Conservation (phyloP, 2,888 invertebrate species). For the Nymphalis polychloros region DNA sequence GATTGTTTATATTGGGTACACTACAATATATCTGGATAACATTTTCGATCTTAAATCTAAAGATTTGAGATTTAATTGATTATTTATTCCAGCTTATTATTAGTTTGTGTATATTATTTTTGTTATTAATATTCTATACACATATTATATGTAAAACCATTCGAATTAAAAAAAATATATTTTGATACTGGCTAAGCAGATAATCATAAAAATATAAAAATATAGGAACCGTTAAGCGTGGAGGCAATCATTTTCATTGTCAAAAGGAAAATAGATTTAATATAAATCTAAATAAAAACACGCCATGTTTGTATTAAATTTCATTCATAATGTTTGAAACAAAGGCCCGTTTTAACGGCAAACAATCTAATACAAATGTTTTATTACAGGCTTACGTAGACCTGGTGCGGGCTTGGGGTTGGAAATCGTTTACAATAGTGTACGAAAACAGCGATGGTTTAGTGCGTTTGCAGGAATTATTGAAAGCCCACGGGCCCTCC, state of each 20-base stretch:
- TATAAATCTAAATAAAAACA: not conserved
- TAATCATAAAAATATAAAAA: not conserved
- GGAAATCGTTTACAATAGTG: conserved; percentile 98
- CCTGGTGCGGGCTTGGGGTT: conserved; percentile 93
- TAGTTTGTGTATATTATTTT: no score
- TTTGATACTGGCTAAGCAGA: no score
- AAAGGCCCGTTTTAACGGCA: conserved; percentile 4
- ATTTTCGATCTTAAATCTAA: no score
- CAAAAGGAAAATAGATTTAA: not conserved
- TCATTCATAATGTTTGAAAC: not conserved
- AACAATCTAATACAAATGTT: conserved; percentile 18
- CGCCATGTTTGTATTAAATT: not conserved
- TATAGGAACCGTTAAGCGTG: not conserved
- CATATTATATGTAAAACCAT: no score
- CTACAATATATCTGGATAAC: no score
- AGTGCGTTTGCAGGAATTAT: conserved; percentile 91
- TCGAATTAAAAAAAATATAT: no score
- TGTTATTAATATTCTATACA: no score
- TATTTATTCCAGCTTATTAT: no score
- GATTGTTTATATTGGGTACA: no score
- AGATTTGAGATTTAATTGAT: no score
- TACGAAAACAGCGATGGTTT: conserved; percentile 97
- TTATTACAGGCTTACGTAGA: conserved; percentile 91
- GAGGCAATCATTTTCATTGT: not conserved
- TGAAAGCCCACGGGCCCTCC: conserved; percentile 93